Evolutionary conservation across 2,113 vertebrate genomes (phyloP), one percentile per base, ranked within the genome.

Genomic region (Rynchops niger): DNA sequence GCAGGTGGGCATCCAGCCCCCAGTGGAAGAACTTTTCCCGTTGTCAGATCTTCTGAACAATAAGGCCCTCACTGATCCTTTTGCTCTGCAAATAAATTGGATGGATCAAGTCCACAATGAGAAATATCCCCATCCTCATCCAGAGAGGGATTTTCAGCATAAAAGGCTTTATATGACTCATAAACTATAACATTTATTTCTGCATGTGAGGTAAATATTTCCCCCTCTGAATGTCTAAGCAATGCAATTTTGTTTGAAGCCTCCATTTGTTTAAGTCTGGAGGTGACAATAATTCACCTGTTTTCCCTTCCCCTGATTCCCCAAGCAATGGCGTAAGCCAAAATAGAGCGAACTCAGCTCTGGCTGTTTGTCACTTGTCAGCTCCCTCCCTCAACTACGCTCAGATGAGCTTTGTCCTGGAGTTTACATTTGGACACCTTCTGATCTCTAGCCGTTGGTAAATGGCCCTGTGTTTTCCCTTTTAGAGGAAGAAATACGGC

Each of bases 211-310:
- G 93, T 95, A 96, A 97, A 59, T 91, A 91, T 84, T 96, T 97
- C 90, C 83, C 78, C 76, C 66, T 88, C 53, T 38, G 67, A 97
- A 93, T 11, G 4, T 85, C 85, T 88, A 92, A 96, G 89, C 45
- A 47, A 59, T 86, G 84, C 88, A 78, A 55, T 94, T 96, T 93
- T 82, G 43, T 94, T 94, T 94, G 82, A 95, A 95, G 73, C 67
- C 62, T 97, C 86, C 88, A 89, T 90, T 97, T 95, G 91, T 97
- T 90, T 91, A 89, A 73, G 52, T 61, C 69, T 56, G 92, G 38
- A 92, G 84, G 82, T 88, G 91, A 77, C 95, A 91, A 91, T 95
- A 97, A 91, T 73, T 89, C 82, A 95, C 90, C 85, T 70, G 30
- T 76, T 97, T 96, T 53, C 47, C 47, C 50, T 95, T 92, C 66